phyloP scores from a whole-genome alignment of 2,888 invertebrate species.

The Pharmacophagus antenor region DNA sequence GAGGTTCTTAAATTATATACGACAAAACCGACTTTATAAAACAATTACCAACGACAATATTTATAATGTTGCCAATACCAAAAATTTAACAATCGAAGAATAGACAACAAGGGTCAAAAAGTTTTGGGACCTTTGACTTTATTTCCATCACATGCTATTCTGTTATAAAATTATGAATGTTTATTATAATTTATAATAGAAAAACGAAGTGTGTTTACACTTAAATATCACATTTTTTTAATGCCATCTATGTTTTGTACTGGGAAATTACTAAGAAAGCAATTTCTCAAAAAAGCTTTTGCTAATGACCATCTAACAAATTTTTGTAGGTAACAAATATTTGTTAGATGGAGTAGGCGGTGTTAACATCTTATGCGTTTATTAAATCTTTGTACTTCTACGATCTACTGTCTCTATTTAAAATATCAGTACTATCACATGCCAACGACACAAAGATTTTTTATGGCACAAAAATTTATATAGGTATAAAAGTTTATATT shows the following conservation, averaged over 20 bases:
- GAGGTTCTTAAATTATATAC: not conserved
- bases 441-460: too few species aligned
- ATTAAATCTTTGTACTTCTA: too few species aligned
- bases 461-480: too few species aligned
- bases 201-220: too few species aligned
- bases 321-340: not conserved
- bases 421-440: not conserved
- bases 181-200: too few species aligned
- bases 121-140: too few species aligned
- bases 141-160: too few species aligned
- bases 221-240: not conserved
- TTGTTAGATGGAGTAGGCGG: not conserved
- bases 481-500: too few species aligned
- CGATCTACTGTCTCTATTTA: too few species aligned
- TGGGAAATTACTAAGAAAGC: not conserved
- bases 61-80: not conserved
- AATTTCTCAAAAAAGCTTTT: not conserved
- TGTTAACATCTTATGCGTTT: too few species aligned
- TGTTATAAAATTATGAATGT: too few species aligned
- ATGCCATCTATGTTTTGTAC: not conserved
- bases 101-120: not conserved
- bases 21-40: not conserved
- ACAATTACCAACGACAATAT: not conserved
- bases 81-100: not conserved
- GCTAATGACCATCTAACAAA: not conserved